Evolutionary conservation across 92 coral and sea anemone genomes (phyloP), one percentile per base, ranked within the genome.

Genomic region (Zoanthus sansibaricus): DNA sequence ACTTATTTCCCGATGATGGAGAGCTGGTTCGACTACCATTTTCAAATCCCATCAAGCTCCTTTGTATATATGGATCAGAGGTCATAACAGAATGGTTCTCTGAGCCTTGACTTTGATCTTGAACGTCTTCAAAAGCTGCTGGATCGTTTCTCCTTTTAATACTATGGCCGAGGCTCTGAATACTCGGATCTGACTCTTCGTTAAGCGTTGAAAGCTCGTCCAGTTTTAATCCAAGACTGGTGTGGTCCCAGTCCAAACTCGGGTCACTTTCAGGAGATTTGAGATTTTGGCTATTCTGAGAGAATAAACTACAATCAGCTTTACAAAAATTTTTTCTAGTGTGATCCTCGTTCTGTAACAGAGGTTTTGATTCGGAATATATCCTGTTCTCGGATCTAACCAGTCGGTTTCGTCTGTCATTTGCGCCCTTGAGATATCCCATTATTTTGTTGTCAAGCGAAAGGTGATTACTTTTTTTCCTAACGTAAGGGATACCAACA

Each of bases 161-260:
- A 47, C 45, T 66, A 66, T 14, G 46, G 30, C 58, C 56, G 14
- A 42, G 17, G 14, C 75, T 80, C 20, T 45, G 62, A 21, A 44
- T 59, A 80, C 85, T 80, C 6, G 44, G 56, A 47, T 21, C 32
- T 13, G 85, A 80, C 21, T 80, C 85, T 67, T 80, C 85, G 21
- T 80, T 47, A 62, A 80, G 85, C 20, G 75, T 80, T 21, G 75
- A 80, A 80, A 80, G 75, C 7, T 70, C 85, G 37, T 80, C 74
- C 12, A 15, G 59, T 67, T 80, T 80, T 0, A 80, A 18, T 67
- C 85, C 75, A 66, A 80, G 45, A 48, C 85, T 80, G 12, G 75
- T 21, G 31, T 80, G 74, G 62, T 80, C 85, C 85, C 85, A 80
- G 44, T 80, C 85, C 67, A 80, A 48, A 48, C 85, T 80, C 18